A percentile compares a stretch with the other conserved stretches of the same genome.
Evolutionary conservation across 2,797 vertebrate species (phyloP).

Genomic region (Coccyzus lansbergi): DNA sequence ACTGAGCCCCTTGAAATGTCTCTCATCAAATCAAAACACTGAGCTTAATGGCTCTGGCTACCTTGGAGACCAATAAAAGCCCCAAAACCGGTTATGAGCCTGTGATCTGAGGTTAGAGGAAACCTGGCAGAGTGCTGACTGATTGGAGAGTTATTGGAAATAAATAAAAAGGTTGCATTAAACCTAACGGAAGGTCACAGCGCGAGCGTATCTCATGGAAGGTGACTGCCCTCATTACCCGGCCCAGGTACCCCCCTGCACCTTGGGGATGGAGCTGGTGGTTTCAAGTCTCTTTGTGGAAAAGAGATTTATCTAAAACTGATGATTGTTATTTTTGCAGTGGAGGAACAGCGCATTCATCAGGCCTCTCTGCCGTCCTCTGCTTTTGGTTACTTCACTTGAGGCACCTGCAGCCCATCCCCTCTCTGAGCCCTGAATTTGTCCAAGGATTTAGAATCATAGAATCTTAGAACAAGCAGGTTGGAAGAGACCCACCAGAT

Average conservation of each 20-base stretch:
- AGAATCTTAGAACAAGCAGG: too few relatives aligned
- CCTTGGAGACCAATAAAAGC: constrained; percentile 69
- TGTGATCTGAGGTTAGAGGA: constrained; percentile 64
- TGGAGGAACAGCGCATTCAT: neutral
- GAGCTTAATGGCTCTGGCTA: constrained; percentile 65
- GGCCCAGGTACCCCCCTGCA: neutral
- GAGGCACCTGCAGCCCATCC: neutral
- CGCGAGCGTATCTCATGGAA: neutral
- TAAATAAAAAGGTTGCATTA: constrained; percentile 69
- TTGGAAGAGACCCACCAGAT: too few relatives aligned
- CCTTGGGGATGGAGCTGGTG: neutral
- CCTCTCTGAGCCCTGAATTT: neutral
- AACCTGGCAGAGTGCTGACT: constrained; percentile 53
- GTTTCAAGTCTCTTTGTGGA: constrained; percentile 21
- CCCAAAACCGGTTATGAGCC: constrained; percentile 70
- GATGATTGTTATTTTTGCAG: constrained; percentile 37
- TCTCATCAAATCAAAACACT: constrained; percentile 60
- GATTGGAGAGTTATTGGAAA: constrained; percentile 71
- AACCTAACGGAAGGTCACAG: constrained; percentile 55
- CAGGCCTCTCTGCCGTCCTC: neutral
- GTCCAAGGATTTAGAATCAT: neutral
- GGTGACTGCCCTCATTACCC: constrained; percentile 46
- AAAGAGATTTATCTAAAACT: constrained; percentile 42
- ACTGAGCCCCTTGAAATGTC: constrained; percentile 26
- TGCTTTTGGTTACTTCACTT: neutral